Base-by-base conservation (phyloP, 2,797 vertebrate species). In the Enteromius fasciolatus region DNA sequence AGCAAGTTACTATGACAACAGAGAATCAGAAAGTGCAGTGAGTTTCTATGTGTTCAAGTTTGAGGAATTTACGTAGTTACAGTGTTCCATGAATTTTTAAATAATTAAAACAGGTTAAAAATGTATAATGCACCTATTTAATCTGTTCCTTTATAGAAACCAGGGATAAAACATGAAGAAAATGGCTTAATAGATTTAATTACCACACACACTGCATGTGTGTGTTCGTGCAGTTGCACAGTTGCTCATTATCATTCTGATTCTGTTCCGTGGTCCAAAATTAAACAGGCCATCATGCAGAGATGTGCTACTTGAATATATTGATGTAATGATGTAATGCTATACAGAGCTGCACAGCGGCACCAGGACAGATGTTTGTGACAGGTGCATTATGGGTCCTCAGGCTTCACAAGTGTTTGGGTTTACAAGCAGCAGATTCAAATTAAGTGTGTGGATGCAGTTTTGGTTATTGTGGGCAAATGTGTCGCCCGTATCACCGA, bases 321-420 rank as follows among this genome's bases (percentile, higher is more conserved):
- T 68, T 76, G 73, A 82, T 81, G 70, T 74, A 74, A 64, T 74
- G 44, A 73, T 50, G 57, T 81, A 75, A 82, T 75, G 61, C 31
- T 63, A 44, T 63, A 36, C n/a, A 82, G 72, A 82, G 69, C 59
- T 44, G 46, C 59, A 31, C 70, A 81, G 44, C 7, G 44, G 70
- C 44, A 66, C 44, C 39, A 68, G 66, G 64, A 77, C 81, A 83
- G 81, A 83, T 83, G 81, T 83, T 69, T 48, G 14, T 83, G 81
- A 83, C 81, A 83, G 64, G 66, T 83, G 81, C 81, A 77, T 83
- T 83, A 52, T 83, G 74, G 74, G 74, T 50, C 63, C 75, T 77
- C 25, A 28, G 39, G 74, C 64, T 11, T 75, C 73, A 44, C 50
- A 77, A 70, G 33, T 61, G 59, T 48, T 81, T 75, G 59, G 48